Base-by-base conservation (phyloP, 2,888 invertebrate genomes). In the Meteorus cinctellus region DNA sequence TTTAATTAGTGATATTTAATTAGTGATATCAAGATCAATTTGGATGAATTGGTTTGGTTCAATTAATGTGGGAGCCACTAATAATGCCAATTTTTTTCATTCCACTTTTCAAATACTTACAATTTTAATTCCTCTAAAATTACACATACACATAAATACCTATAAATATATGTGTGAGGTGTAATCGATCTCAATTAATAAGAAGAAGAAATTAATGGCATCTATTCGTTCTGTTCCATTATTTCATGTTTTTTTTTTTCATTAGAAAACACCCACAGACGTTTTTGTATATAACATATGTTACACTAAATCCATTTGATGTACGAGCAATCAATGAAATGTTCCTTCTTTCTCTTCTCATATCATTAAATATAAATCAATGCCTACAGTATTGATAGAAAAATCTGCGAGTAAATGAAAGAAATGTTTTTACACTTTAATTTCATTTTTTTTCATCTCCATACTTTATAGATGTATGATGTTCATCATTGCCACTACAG, bases 381-480 rank as follows among this genome's bases (percentile, higher is more conserved):
- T n/a, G 48, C 48, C n/a, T 48, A 48, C 6, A n/a, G 24, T 24
- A 48, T 24, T 8, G 55, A 55, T 55, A 19, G 19, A 55, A 55
- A 55, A 55, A 41, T 41, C 41, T 41, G 41, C 2, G 12, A 41
- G 41, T 41, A 12, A 48, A 48, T 14, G 14, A 48, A 48, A n/a
- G 16, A 48, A 16, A n/a, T 19, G 0, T 55, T 55, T 5, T 55
- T 55, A 75, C 75, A 77, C 78, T 81, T 81, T 78, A 81, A 59
- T 48, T 48, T 48, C n/a, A n/a, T 19, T 55, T 6, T 48, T 48
- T 55, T 6, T 24, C n/a, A 19, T 6, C 2, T 55, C 4, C 1
- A 55, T 16, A n/a, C n/a, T 6, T 55, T n/a, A 41, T 41, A 41
- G 41, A 41, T 48, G n/a, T 48, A 48, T 48, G 48, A 55, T 8